Evolutionary conservation across 2,888 invertebrate species (phyloP).

Genomic region (Mystacides longicornis): DNA sequence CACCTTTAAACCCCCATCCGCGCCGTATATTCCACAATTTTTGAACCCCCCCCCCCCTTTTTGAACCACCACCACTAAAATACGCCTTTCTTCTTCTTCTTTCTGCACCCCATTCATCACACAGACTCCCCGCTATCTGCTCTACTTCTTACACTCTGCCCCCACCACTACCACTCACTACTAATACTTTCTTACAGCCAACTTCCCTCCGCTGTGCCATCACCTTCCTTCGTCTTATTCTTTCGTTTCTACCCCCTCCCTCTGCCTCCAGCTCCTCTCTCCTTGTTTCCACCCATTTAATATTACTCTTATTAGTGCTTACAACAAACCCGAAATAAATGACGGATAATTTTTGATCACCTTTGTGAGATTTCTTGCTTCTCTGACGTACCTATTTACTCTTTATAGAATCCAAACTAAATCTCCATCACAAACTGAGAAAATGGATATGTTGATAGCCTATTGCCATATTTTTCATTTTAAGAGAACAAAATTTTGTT

Average conservation of each 20-base stretch:
- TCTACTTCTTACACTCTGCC: not conserved
- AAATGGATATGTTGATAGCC: no score
- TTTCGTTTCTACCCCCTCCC: not conserved
- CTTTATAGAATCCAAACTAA: no score
- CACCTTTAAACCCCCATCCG: not conserved
- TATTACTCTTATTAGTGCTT: not conserved
- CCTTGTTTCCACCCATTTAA: not conserved
- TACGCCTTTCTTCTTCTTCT: not conserved
- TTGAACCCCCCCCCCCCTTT: not conserved
- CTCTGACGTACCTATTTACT: no score
- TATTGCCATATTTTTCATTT: no score
- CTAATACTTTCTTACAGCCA: not conserved
- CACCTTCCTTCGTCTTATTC: not conserved
- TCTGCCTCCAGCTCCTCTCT: not conserved
- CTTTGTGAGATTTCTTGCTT: no score
- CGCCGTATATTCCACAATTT: not conserved
- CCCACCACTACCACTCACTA: not conserved
- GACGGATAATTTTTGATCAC: no score
- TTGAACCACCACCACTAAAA: not conserved
- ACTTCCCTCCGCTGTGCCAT: not conserved
- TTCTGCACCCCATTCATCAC: constrained; percentile 1
- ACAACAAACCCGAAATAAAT: not conserved
- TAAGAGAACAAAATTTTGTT: no score
- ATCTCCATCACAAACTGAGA: no score
- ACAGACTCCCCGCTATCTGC: not conserved